Conservation (phyloP, 1,140 invertebrate species). For the Daktulosphaira vitifoliae region DNA sequence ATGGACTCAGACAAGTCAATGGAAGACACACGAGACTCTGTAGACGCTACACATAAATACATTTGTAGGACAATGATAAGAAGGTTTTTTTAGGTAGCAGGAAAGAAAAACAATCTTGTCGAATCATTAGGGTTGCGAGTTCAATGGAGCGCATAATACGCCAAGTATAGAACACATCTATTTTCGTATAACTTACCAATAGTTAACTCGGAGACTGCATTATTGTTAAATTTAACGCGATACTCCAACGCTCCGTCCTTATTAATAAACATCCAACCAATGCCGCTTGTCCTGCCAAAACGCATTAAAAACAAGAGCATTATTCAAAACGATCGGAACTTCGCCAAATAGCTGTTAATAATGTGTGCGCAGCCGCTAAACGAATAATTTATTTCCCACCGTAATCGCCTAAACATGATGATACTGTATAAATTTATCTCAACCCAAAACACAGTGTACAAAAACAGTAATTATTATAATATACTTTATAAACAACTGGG, state of each 20-base stretch:
- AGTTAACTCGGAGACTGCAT: conserved; percentile 40
- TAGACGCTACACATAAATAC: conserved; percentile 1
- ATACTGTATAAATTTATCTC: no score
- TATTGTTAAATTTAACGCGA: conserved; percentile 54
- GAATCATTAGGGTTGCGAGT: no score
- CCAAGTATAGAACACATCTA: no score
- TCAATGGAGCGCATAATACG: no score
- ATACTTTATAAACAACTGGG: no score
- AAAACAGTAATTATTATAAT: no score
- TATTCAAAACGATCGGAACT: conserved; percentile 31
- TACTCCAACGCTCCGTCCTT: conserved; percentile 63
- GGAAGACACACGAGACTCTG: conserved; percentile 12
- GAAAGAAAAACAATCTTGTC: no score
- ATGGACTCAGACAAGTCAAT: conserved; percentile 10
- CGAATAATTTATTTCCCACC: conserved; percentile 29
- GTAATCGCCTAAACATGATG: background rate
- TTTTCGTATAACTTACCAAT: conserved; percentile 20
- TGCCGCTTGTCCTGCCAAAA: conserved; percentile 47
- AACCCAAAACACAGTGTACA: no score
- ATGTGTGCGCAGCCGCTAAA: background rate
- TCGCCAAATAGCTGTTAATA: conserved; percentile 26
- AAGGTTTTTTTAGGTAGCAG: no score
- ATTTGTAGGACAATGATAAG: no score
- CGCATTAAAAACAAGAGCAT: conserved; percentile 33
- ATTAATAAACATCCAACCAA: conserved; percentile 71